These are phyloP conservation scores for Pseudonaja textilis DNA, from an alignment of 2,113 vertebrate genomes.

Conservation along the genomic window DNA sequence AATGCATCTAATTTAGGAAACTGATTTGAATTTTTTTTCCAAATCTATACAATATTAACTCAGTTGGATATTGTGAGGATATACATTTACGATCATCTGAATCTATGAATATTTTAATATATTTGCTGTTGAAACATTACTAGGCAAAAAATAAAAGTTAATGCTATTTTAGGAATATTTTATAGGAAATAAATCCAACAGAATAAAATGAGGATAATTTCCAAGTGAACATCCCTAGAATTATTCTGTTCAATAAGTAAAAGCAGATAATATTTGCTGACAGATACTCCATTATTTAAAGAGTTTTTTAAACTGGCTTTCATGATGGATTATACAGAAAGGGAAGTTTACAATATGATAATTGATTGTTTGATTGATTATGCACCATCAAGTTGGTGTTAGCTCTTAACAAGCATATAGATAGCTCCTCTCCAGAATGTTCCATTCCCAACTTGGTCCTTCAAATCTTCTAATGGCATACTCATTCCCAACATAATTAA, in stretches of 20 bases:
- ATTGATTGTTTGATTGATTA: neutral
- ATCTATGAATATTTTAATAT: neutral
- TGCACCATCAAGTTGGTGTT: neutral
- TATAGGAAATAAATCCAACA: neutral
- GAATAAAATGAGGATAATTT: neutral
- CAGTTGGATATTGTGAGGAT: slow-evolving; percentile 4
- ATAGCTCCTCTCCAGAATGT: neutral
- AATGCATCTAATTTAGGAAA: neutral
- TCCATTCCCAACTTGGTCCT: neutral
- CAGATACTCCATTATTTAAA: neutral
- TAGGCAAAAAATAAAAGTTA: neutral
- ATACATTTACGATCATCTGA: neutral
- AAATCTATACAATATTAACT: neutral
- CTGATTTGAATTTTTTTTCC: neutral
- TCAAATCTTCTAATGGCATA: neutral
- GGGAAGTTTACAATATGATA: neutral
- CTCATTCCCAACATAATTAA: neutral
- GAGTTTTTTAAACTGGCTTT: neutral
- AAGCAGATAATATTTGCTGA: neutral
- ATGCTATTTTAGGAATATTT: neutral
- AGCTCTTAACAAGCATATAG: neutral
- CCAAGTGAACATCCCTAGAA: neutral
- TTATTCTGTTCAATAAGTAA: neutral
- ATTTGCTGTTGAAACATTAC: neutral
- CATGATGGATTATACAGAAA: neutral